Conservation (phyloP, 2,888 invertebrate species). For the Melolontha melolontha region DNA sequence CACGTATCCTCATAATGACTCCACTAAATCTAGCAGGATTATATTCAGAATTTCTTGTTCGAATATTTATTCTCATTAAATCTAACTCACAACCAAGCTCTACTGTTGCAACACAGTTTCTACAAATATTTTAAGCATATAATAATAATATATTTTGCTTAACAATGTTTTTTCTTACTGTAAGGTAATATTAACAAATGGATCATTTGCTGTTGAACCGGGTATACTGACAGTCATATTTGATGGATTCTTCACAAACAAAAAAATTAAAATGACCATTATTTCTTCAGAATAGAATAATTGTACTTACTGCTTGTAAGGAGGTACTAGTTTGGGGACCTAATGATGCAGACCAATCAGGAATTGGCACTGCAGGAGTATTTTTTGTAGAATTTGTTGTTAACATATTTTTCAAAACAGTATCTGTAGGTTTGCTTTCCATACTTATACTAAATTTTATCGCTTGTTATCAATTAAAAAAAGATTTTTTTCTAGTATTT, state of each 20-base stretch:
- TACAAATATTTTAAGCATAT: slow-evolving; percentile 61
- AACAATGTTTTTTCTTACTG: slow-evolving; percentile 57
- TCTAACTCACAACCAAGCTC: slow-evolving; percentile 79
- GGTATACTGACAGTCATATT: slow-evolving; percentile 59
- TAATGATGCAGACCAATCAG: slow-evolving; percentile 59
- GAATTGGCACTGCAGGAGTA: slow-evolving; percentile 63
- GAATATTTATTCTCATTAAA: slow-evolving; percentile 79
- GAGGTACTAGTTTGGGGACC: slow-evolving; percentile 43
- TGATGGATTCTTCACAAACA: slow-evolving; percentile 42
- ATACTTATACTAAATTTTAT: slow-evolving; percentile 28
- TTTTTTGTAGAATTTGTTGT: slow-evolving; percentile 52
- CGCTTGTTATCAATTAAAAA: slow-evolving; percentile 2
- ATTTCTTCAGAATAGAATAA: neutral
- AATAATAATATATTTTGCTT: slow-evolving; percentile 21
- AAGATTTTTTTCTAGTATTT: too few relatives aligned
- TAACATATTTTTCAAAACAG: slow-evolving; percentile 62
- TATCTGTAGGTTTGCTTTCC: slow-evolving; percentile 54
- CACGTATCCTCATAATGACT: slow-evolving; percentile 84
- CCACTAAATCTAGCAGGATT: slow-evolving; percentile 86
- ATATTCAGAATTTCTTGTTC: slow-evolving; percentile 86
- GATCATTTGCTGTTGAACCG: slow-evolving; percentile 64
- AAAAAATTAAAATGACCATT: neutral
- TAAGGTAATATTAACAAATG: slow-evolving; percentile 68
- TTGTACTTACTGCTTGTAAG: slow-evolving; percentile 40
- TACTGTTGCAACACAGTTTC: slow-evolving; percentile 86